Percentiles rank a stretch among this genome's conserved stretches.
These are phyloP conservation scores for Erethizon dorsatum DNA, from an alignment of 2,797 vertebrate species.

Conservation along the genomic window DNA sequence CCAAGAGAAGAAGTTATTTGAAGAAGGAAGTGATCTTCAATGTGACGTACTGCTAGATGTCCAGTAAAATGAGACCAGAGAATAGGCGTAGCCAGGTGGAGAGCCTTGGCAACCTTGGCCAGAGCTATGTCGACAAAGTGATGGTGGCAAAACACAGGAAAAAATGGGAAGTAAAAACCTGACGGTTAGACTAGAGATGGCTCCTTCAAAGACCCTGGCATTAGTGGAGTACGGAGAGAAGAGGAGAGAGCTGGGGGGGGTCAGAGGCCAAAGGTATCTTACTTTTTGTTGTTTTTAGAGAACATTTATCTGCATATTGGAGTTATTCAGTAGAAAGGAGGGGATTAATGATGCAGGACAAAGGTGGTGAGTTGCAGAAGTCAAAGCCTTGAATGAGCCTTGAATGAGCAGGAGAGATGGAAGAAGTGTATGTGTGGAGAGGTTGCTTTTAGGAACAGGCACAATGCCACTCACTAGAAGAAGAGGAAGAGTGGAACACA, in stretches of 20 bases:
- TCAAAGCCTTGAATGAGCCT: not conserved
- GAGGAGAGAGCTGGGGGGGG: not conserved
- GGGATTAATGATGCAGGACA: too few species aligned
- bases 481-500: rapidly evolving
- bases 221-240: not conserved
- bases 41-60: not conserved
- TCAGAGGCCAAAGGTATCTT: not conserved
- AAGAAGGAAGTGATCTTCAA: not conserved
- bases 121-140: not conserved
- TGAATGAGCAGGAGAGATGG: not conserved
- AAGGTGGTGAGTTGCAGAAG: not conserved
- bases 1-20: not conserved
- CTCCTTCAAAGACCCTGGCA: not conserved
- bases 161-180: not conserved
- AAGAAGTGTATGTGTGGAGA: not conserved
- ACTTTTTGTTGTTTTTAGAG: not conserved
- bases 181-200: not conserved
- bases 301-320: not conserved
- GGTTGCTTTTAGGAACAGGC: not conserved
- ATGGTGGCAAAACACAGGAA: not conserved
- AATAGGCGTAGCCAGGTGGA: not conserved
- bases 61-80: not conserved
- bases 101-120: not conserved
- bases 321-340: not conserved
- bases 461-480: rapidly evolving